A percentile compares a stretch with the other conserved stretches of the same genome.
Conservation (phyloP, 2,113 vertebrate genomes). For the Ctenodactylus gundi region DNA sequence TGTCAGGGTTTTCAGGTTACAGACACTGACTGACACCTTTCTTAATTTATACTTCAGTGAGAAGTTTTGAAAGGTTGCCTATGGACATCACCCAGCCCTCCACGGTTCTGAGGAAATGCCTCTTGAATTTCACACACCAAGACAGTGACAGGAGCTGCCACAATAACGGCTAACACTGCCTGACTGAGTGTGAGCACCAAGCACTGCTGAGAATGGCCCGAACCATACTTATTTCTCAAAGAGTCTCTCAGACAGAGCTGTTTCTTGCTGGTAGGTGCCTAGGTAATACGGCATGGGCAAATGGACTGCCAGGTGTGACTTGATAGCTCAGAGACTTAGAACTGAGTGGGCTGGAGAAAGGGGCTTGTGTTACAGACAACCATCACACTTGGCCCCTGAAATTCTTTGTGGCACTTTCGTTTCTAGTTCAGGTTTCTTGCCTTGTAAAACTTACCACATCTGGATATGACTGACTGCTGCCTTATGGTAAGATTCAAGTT, state of each 20-base stretch:
- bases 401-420: not conserved
- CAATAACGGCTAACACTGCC: rapidly evolving
- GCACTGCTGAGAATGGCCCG: not conserved
- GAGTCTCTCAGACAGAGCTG: not conserved
- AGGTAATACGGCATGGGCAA: not conserved
- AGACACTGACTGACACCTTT: not conserved
- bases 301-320: not conserved
- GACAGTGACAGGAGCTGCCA: not conserved
- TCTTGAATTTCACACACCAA: not conserved
- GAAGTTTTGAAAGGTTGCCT: not conserved
- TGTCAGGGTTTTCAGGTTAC: not conserved
- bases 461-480: not conserved
- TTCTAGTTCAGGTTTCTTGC: not conserved
- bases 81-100: not conserved
- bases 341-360: not conserved
- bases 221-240: not conserved
- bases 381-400: not conserved
- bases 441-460: constrained; percentile 14
- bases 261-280: not conserved
- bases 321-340: not conserved
- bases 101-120: not conserved
- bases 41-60: not conserved
- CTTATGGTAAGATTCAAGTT: not conserved
- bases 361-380: not conserved
- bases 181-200: not conserved